Percentiles rank a stretch among this genome's conserved stretches.
Evolutionary conservation across 35 echinoderm and acorn worm species (phyloP).

Genomic region (Stichopus chloronotus): DNA sequence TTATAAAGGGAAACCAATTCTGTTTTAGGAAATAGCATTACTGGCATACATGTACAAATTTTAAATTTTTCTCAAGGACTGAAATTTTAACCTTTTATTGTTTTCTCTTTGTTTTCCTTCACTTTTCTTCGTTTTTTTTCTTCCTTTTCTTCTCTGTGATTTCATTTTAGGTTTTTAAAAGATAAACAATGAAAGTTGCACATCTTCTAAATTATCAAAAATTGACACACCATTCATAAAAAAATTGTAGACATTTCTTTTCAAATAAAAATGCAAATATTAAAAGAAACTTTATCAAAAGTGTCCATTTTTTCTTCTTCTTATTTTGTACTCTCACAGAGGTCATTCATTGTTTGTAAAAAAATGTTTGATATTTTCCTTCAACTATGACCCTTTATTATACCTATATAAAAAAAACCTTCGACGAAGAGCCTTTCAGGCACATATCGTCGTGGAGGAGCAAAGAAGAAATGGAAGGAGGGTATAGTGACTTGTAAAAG

Average conservation of each 20-base stretch:
- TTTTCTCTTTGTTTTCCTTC: not conserved
- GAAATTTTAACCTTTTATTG: not conserved
- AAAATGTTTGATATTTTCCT: not conserved
- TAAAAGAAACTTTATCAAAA: not conserved
- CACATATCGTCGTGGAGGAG: too few species aligned
- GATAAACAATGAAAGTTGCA: conserved; percentile 21
- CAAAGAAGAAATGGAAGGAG: too few species aligned
- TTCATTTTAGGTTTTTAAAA: not conserved
- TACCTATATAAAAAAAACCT: too few species aligned
- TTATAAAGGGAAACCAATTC: not conserved
- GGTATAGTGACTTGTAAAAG: too few species aligned
- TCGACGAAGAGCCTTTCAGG: too few species aligned
- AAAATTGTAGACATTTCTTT: conserved; percentile 25
- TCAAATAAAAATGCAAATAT: conserved; percentile 30
- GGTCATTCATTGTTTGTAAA: not conserved
- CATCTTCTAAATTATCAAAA: conserved; percentile 20
- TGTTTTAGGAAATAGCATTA: not conserved
- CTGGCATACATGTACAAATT: conserved; percentile 23
- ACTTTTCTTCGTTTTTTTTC: not conserved
- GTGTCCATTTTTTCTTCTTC: not conserved
- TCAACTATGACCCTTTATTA: not conserved
- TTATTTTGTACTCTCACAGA: not conserved
- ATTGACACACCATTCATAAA: not conserved
- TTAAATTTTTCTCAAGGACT: conserved; percentile 40
- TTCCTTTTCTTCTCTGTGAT: not conserved